Evolutionary conservation across 2,113 vertebrate genomes (phyloP).

Genomic region (Circaetus cinerascens): DNA sequence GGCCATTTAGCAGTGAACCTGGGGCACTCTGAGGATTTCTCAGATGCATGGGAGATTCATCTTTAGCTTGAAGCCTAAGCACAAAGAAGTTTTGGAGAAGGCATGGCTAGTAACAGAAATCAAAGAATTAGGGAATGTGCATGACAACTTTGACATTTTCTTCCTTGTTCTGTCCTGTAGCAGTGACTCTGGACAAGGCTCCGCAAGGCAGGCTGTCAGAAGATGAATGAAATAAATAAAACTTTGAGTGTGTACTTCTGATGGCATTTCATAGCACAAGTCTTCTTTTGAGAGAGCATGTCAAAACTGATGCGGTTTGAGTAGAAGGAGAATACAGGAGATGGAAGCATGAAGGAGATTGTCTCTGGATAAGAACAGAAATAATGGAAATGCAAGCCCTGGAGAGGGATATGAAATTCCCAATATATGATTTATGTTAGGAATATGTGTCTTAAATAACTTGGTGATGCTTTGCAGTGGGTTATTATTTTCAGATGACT

Average conservation of each 20-base stretch:
- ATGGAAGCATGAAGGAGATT: not conserved
- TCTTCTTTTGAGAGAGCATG: not conserved
- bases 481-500: constrained; percentile 11
- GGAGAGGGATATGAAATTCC: not conserved
- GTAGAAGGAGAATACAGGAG: not conserved
- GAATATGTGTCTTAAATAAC: not conserved
- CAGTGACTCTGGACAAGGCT: not conserved
- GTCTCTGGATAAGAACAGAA: not conserved
- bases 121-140: not conserved
- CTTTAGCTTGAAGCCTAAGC: not conserved
- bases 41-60: fast-evolving
- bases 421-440: not conserved
- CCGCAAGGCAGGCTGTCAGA: not conserved
- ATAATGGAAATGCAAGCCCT: not conserved
- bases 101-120: not conserved
- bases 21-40: not conserved
- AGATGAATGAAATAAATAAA: not conserved
- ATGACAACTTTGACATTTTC: not conserved
- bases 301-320: not conserved
- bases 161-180: not conserved
- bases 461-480: not conserved
- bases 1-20: not conserved
- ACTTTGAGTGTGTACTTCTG: not conserved
- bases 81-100: not conserved
- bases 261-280: not conserved